phyloP scores from a whole-genome alignment of 2,888 invertebrate species.

The Masnerella sp. region DNA sequence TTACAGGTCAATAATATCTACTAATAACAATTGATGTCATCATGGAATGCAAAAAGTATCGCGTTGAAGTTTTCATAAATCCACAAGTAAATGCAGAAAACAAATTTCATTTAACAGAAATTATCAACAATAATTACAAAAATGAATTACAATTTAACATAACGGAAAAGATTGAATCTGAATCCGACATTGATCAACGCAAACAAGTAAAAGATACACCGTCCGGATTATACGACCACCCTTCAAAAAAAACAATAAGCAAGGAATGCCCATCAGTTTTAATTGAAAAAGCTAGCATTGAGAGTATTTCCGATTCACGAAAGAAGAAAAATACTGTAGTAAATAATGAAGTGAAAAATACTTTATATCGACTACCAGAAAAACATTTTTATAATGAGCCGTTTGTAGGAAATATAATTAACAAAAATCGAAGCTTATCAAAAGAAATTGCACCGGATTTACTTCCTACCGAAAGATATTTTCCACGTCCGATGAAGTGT shows the following conservation, averaged over 20 bases:
- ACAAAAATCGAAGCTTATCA: slow-evolving; percentile 15
- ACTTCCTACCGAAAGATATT: too few relatives aligned
- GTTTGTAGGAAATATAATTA: slow-evolving; percentile 58
- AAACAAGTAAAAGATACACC: slow-evolving; percentile 47
- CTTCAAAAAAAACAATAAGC: slow-evolving; percentile 10
- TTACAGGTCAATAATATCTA: too few relatives aligned
- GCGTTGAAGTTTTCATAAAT: slow-evolving; percentile 42
- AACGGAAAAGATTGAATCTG: slow-evolving; percentile 19
- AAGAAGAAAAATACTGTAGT: neutral
- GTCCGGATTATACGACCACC: slow-evolving; percentile 25
- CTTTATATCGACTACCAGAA: slow-evolving; percentile 23
- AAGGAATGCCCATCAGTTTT: too few relatives aligned
- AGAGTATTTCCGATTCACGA: neutral
- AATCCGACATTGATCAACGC: neutral
- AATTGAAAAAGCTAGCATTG: too few relatives aligned
- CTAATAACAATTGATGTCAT: too few relatives aligned
- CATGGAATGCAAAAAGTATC: slow-evolving; percentile 40
- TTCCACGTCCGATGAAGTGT: slow-evolving; percentile 64
- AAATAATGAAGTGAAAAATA: slow-evolving; percentile 4
- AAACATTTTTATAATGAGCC: slow-evolving; percentile 66
- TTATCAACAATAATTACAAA: slow-evolving; percentile 64
- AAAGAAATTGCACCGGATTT: too few relatives aligned
- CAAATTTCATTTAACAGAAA: slow-evolving; percentile 54
- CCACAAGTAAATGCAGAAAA: slow-evolving; percentile 25
- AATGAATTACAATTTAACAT: slow-evolving; percentile 62